phyloP scores from a whole-genome alignment of 2,797 vertebrate species.

The Taeniopygia guttata region DNA sequence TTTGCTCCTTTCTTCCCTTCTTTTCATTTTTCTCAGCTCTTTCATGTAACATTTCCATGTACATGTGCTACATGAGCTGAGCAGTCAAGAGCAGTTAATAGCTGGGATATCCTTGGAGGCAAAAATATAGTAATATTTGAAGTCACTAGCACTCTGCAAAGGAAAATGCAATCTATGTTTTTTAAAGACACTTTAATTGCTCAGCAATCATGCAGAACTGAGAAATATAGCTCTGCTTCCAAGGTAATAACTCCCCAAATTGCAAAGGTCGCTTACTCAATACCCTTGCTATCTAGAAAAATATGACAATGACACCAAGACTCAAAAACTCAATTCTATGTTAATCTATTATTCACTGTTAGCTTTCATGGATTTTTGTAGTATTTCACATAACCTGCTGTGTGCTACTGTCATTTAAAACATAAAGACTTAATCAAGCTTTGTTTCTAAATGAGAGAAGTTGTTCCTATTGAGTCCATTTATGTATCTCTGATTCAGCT shows the following conservation, averaged over 20 bases:
- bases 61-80: background rate
- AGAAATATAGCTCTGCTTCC: constrained; percentile 36
- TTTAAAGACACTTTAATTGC: constrained; percentile 43
- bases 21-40: background rate
- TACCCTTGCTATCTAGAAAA: background rate
- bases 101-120: background rate
- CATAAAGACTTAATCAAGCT: background rate
- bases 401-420: background rate
- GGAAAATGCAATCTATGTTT: constrained; percentile 32
- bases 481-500: background rate
- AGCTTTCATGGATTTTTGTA: background rate
- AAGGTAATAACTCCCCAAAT: constrained; percentile 27
- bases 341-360: background rate
- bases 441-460: background rate
- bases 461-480: background rate
- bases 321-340: background rate
- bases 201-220: constrained; percentile 42
- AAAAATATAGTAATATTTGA: constrained; percentile 29
- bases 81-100: constrained; percentile 18
- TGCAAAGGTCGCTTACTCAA: background rate
- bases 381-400: background rate
- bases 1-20: background rate
- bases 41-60: background rate
- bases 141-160: background rate
- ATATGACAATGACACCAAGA: background rate